Evolutionary conservation across 2,888 invertebrate genomes (phyloP), one percentile per base, ranked within the genome.

Genomic region (Nymphalis c-album): DNA sequence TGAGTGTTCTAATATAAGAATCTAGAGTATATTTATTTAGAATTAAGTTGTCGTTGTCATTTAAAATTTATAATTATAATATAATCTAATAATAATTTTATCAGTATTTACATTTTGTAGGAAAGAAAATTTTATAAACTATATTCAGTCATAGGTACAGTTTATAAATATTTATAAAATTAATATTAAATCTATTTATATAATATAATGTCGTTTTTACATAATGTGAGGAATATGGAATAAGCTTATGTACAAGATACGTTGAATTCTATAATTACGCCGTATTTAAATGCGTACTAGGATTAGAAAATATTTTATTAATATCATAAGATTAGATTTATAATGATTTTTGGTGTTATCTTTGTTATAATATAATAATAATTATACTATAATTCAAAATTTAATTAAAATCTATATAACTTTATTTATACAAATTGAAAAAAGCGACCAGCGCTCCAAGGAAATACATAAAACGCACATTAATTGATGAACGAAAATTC

Each of bases 21-120:
- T 84, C 85, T 88, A 88, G 76, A 76, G 82, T 85, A 89, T 85
- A 88, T 75, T 82, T 77, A 91, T 91, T 92, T 92, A 92, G 91
- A 92, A 92, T 91, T 89, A 91, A 85, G 80, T 89, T 86, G 85
- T 92, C 91, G 91, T 92, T 90, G 91, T 91, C 85, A 82, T 85
- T 78, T 83, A 77, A 81, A 80, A 81, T 74, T 78, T 76, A 76
- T 78, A 75, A 76, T 77, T 77, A 73, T 74, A 60, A 60, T 65
- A 67, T 73, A 71, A 71, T 73, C 72, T 73, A 72, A 67, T 72
- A 75, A 72, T 71, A 62, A 73, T 74, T n/a, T 62, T 72, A 73
- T 69, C 64, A 75, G 35, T 78, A 75, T 78, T 71, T 75, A 77
- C 76, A 77, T 74, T 78, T 78, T 80, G 79, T 81, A 77, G 79